These are phyloP conservation scores for Eupithecia dodoneata DNA, from an alignment of 2,888 invertebrate species.

Conservation along the genomic window DNA sequence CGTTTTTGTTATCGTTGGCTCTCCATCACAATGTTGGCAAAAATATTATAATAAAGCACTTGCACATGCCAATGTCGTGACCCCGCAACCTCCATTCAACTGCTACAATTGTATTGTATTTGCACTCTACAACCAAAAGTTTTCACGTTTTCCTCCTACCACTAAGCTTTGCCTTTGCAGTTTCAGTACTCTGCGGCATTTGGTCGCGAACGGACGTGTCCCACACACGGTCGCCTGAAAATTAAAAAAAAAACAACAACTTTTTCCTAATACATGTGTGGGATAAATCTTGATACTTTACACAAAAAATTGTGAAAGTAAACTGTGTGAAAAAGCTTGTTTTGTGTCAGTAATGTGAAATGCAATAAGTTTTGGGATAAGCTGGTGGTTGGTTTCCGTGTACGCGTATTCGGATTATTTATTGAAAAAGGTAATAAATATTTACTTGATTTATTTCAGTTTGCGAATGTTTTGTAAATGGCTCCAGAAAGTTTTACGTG, in stretches of 20 bases:
- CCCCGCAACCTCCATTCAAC: not conserved
- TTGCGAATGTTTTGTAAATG: not conserved
- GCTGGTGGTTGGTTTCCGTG: conserved; percentile 28
- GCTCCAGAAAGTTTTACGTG: not conserved
- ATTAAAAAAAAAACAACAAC: conserved; percentile 25
- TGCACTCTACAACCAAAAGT: conserved; percentile 2
- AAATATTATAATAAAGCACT: not conserved
- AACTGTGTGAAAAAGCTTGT: not conserved
- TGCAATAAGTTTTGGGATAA: conserved; percentile 24
- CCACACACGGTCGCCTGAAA: conserved; percentile 10
- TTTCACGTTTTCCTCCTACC: conserved; percentile 35
- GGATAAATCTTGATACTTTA: conserved; percentile 19
- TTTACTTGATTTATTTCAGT: conserved; percentile 4
- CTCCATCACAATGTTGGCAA: not conserved
- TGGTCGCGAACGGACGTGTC: conserved; percentile 47
- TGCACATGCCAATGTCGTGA: not conserved
- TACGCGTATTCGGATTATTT: conserved; percentile 21
- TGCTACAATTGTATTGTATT: not conserved
- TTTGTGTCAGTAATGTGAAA: conserved; percentile 13
- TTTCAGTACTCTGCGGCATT: conserved; percentile 66
- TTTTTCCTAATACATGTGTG: conserved; percentile 13
- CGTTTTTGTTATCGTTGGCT: not conserved
- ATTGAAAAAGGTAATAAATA: conserved; percentile 17
- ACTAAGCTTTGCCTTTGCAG: conserved; percentile 25
- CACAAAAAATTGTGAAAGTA: not conserved